Evolutionary conservation across 1,140 invertebrate genomes (phyloP), one percentile per base, ranked within the genome.

Genomic region (Lasioglossum albipes): DNA sequence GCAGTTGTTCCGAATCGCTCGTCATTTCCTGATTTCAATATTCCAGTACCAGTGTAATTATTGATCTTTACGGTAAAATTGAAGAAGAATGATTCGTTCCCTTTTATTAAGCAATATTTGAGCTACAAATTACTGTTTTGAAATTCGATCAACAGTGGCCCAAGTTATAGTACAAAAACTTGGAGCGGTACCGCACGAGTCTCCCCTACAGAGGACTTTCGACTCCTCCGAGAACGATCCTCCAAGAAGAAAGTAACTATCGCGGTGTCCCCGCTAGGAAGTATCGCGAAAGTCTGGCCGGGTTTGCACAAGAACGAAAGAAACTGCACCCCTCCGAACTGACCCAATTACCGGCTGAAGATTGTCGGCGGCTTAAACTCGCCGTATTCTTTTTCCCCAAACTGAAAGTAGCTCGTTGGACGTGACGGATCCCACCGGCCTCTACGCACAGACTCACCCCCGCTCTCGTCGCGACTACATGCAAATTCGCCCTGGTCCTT

Each of bases 271-370:
- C 42, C 54, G 45, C 36, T 67, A 70, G 71, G 62, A 78, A 78
- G 68, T 52, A 41, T 31, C 68, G 22, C 42, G 22, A 27, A 78
- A 54, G 57, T 71, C 45, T 12, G 27, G 67, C 13, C 42, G 18
- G 16, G 75, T 64, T 52, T 71, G 31, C 68, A 13, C 41, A 54
- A 31, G 16, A 71, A 71, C 75, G 42, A 71, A 62, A 62, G 68
- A 62, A 64, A 41, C 57, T 64, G 6, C 36, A 2, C 10, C 49
- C 18, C 41, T 9, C 5, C 41, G 84, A 85, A 77, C 67, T 75
- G 79, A 41, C 61, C 79, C 71, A 76, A 81, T 84, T 85, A 75
- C 70, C 41, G 59, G 75, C 79, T 79, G 75, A 85, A 78, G 82
- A 81, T 85, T 82, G 52, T 41, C 36, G 31, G 69, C 67, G 27